phyloP scores from a whole-genome alignment of 2,113 vertebrate species.

The Ginglymostoma cirratum region DNA sequence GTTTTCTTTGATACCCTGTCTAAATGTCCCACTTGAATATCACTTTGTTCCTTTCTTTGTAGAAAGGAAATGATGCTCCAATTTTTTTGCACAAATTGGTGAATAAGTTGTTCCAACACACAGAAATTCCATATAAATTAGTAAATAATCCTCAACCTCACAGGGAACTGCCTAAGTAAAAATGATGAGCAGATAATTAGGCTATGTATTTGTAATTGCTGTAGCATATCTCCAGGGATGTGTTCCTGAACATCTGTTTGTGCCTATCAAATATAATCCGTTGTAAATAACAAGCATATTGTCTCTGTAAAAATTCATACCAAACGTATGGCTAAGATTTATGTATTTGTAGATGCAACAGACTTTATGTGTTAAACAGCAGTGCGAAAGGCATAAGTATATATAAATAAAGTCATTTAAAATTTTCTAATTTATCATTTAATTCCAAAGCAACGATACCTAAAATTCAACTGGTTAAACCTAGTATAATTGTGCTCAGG shows the following conservation, averaged over 20 bases:
- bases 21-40: not conserved
- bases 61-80: not conserved
- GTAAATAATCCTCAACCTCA: slow-evolving; percentile 33
- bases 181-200: slow-evolving; percentile 36
- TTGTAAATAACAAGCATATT: slow-evolving; percentile 37
- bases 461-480: not conserved
- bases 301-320: not conserved
- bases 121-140: slow-evolving; percentile 25
- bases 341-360: slow-evolving; percentile 21
- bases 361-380: not conserved
- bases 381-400: not conserved
- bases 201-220: slow-evolving; percentile 32
- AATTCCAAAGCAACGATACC: not conserved
- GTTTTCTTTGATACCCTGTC: not conserved
- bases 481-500: too few relatives aligned
- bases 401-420: not conserved
- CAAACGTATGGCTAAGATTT: not conserved
- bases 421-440: not conserved
- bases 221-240: slow-evolving; percentile 4
- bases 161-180: slow-evolving; percentile 18
- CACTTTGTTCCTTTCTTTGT: not conserved
- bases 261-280: slow-evolving; percentile 23
- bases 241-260: slow-evolving; percentile 36
- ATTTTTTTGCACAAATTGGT: slow-evolving; percentile 10
- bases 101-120: slow-evolving; percentile 23